Percentiles rank a stretch among this genome's conserved stretches.
Conservation (phyloP, 2,888 invertebrate species). For the Sceliomorpha sp. region DNA sequence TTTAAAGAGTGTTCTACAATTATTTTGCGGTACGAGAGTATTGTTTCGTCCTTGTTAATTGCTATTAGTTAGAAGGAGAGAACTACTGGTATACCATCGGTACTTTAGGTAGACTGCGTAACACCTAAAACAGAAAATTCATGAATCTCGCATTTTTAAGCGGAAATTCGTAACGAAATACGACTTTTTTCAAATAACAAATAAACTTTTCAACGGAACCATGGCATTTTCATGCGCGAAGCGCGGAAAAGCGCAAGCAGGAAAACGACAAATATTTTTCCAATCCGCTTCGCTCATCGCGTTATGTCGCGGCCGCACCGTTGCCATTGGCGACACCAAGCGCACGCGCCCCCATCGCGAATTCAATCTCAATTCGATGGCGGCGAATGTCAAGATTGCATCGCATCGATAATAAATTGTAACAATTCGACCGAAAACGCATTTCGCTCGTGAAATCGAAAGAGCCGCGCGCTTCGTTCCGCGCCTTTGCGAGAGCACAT, state of each 20-base stretch:
- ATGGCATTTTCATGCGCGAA: too few relatives aligned
- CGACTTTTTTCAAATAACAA: too few relatives aligned
- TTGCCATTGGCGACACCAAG: slow-evolving; percentile 52
- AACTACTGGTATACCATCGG: too few relatives aligned
- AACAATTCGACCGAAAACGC: slow-evolving; percentile 51
- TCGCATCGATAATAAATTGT: slow-evolving; percentile 57
- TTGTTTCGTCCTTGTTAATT: too few relatives aligned
- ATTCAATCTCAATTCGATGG: slow-evolving; percentile 60
- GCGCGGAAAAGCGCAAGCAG: background rate
- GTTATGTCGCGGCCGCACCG: slow-evolving; percentile 16
- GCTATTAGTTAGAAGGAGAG: too few relatives aligned
- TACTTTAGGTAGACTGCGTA: too few relatives aligned
- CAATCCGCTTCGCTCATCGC: slow-evolving; percentile 5
- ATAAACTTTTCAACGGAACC: too few relatives aligned
- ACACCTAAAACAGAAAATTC: too few relatives aligned
- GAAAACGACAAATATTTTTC: slow-evolving; percentile 18
- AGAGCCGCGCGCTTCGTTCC: slow-evolving; percentile 17
- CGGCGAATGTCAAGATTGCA: slow-evolving; percentile 60
- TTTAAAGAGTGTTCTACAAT: too few relatives aligned
- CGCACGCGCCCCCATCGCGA: slow-evolving; percentile 44
- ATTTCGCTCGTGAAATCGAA: slow-evolving; percentile 46
- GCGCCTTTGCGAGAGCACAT: slow-evolving; percentile 26
- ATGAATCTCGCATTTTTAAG: too few relatives aligned
- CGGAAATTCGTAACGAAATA: too few relatives aligned
- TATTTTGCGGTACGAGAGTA: too few relatives aligned